Base-by-base conservation (phyloP, 64 coral and sea anemone genomes). In the Porites lutea region DNA sequence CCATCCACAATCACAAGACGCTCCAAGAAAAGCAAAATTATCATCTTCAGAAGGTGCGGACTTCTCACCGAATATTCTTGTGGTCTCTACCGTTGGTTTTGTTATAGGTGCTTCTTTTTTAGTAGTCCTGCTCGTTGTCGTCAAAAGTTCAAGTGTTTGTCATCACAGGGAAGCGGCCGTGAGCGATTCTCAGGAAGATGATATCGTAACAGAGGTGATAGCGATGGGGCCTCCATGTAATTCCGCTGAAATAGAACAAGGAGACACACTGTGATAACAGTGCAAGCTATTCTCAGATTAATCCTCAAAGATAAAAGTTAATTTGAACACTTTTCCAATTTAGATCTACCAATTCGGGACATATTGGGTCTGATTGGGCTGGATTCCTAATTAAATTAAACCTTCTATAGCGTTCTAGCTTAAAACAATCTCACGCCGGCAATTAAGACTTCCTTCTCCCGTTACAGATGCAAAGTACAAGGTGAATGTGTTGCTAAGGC, bases 21-120 rank as follows among this genome's bases (percentile, higher is more conserved):
- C 37, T 19, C 61, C 2, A 47, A 27, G 10, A 16, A n/a, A 16
- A 47, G 49, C 2, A n/a, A 68, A 67, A 68, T 11, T 9, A 3
- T 8, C 19, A 6, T 49, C 16, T 15, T 21, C 20, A 23, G 6
- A 11, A 68, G 4, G 45, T 1, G 12, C 46, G 20, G 16, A 68
- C 44, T 2, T 84, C 18, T 67, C 48, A 18, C 81, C 81, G 23
- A 84, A 84, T 19, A 52, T 69, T 5, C 48, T 84, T 15, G 81
- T 84, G 18, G 81, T 51, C 4, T 84, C 81, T 19, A 84, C 16
- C 9, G 13, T 69, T 1, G 6, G 62, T 13, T 65, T 84, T 48
- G 50, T 84, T 46, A n/a, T 84, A 15, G 45, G 67, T 5, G 19
- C 44, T 52, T 84, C 81, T 22, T 12, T 49, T 6, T 19, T 84